Conservation (phyloP, 2,797 vertebrate species). For the Propithecus deckenii region DNA sequence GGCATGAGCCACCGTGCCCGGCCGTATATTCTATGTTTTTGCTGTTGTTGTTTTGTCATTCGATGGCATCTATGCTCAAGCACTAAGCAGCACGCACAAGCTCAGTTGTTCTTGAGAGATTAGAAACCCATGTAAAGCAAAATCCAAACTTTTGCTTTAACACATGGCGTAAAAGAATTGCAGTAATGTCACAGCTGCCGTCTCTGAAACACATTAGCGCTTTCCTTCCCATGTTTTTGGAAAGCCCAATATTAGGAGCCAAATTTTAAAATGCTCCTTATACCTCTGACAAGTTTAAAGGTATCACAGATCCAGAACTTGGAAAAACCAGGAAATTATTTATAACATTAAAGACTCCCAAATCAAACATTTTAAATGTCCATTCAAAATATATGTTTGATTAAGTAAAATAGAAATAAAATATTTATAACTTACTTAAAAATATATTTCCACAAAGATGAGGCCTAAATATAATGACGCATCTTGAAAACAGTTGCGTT, state of each 20-base stretch:
- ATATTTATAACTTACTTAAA: neutral
- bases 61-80: neutral
- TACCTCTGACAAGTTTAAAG: neutral
- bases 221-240: neutral
- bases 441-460: neutral
- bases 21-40: neutral
- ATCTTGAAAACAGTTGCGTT: neutral
- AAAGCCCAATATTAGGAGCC: neutral
- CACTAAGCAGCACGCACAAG: neutral
- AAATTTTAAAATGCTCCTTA: neutral
- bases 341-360: neutral
- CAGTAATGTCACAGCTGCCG: neutral
- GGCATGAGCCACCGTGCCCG: too few relatives aligned
- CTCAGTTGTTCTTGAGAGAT: neutral
- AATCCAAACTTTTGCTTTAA: neutral
- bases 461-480: neutral
- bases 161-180: neutral
- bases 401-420: neutral
- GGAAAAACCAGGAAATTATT: neutral
- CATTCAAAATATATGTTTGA: neutral
- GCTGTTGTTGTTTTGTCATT: neutral
- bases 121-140: neutral
- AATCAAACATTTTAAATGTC: neutral
- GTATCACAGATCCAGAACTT: neutral
- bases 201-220: neutral